Base-by-base conservation (phyloP, 2,888 invertebrate genomes). In the Volucella zonaria region DNA sequence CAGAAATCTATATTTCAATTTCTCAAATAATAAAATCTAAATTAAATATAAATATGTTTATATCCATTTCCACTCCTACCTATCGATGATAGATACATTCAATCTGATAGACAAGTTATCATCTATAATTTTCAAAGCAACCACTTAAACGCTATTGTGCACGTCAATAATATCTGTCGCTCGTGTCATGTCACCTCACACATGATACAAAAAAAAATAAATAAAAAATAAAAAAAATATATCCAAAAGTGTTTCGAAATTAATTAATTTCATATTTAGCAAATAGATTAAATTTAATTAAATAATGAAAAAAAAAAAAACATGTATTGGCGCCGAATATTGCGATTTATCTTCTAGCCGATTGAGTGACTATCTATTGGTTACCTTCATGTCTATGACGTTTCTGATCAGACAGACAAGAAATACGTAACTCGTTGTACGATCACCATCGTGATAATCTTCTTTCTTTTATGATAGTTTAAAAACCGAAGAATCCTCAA, bases 211-310 rank as follows among this genome's bases (percentile, higher is more conserved):
- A 18, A 18, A 18, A 18, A 18, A 18, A 23, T 23, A 23, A 1
- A 45, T 4, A 45, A 45, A 11, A 1, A 12, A 45, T 2, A 45
- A 45, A 45, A 45, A 38, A 58, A 10, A 15, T 15, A 31, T 31
- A 4, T 31, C 31, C 31, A 66, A 54, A 49, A n/a, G 15, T 58
- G 58, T 66, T 66, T 58, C 58, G 15, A 68, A 76, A 59, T 64
- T 59, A 78, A 78, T 70, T 71, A 64, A 70, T 70, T 58, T 78
- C 70, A 71, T 64, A 78, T 70, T 70, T 51, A 64, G 70, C 78
- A 64, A 56, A 51, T 56, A 71, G 62, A 71, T 78, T 71, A 64
- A 64, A 64, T 58, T 71, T 78, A 71, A 78, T 78, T 78, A 78
- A 78, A 58, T 43, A 42, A 40, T 31, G 31, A 31, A 31, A 31